These are phyloP conservation scores for Morpho achilles DNA, from an alignment of 2,888 invertebrate genomes.

Conservation along the genomic window DNA sequence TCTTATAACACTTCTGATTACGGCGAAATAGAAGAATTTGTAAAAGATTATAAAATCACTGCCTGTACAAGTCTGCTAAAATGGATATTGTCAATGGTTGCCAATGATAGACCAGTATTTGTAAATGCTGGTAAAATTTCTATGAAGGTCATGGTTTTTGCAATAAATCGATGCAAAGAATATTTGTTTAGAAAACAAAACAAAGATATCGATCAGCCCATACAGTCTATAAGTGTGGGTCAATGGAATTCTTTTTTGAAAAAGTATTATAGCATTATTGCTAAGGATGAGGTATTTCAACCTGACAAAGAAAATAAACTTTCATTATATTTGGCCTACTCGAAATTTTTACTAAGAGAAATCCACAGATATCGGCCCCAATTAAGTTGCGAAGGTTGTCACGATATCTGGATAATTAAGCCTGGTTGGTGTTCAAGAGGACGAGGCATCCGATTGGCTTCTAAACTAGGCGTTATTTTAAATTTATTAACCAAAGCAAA, in stretches of 20 bases:
- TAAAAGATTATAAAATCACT: slow-evolving; percentile 87
- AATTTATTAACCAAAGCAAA: slow-evolving; percentile 78
- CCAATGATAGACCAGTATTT: slow-evolving; percentile 63
- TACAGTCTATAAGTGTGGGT: slow-evolving; percentile 55
- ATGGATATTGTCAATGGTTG: slow-evolving; percentile 67
- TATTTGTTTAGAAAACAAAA: slow-evolving; percentile 79
- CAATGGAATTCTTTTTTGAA: slow-evolving; percentile 85
- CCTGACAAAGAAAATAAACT: slow-evolving; percentile 51
- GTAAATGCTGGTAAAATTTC: slow-evolving; percentile 74
- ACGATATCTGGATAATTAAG: slow-evolving; percentile 95
- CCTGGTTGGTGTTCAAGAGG: slow-evolving; percentile 91
- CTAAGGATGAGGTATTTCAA: slow-evolving; percentile 75
- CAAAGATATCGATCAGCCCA: slow-evolving; percentile 81
- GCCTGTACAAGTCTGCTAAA: slow-evolving; percentile 88
- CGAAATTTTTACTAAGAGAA: slow-evolving; percentile 79
- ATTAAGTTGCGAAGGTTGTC: slow-evolving; percentile 85
- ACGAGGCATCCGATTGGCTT: slow-evolving; percentile 89
- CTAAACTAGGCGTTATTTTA: slow-evolving; percentile 85
- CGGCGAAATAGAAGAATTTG: slow-evolving; percentile 79
- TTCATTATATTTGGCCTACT: slow-evolving; percentile 55
- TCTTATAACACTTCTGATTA: slow-evolving; percentile 81
- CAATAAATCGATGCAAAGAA: slow-evolving; percentile 84
- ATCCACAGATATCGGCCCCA: slow-evolving; percentile 80
- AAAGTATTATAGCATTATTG: slow-evolving; percentile 82
- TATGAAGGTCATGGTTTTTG: slow-evolving; percentile 82